Evolutionary conservation across 2,888 invertebrate genomes (phyloP).

Genomic region (Chamaedrilus cognettii): DNA sequence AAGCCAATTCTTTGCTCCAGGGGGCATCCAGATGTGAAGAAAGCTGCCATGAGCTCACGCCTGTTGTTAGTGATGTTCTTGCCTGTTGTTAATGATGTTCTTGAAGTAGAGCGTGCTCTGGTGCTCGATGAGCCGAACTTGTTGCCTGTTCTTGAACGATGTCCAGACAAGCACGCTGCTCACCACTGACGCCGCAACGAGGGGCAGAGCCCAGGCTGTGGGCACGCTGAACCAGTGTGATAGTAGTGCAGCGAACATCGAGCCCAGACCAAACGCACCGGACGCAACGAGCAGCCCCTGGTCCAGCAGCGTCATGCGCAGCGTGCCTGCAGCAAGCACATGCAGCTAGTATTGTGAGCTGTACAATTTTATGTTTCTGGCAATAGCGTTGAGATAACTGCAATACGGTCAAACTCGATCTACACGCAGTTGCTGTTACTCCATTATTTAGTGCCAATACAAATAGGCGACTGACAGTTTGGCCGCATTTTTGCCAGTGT

Average conservation of each 20-base stretch:
- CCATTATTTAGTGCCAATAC: too few relatives aligned
- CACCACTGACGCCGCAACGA: slow-evolving; percentile 43
- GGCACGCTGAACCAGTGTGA: slow-evolving; percentile 44
- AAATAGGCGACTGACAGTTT: too few relatives aligned
- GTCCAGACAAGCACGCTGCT: slow-evolving; percentile 44
- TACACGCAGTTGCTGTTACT: too few relatives aligned
- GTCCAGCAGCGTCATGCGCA: slow-evolving; percentile 48
- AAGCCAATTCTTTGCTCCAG: too few relatives aligned
- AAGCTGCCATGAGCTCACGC: too few relatives aligned
- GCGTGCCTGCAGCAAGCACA: slow-evolving; percentile 19
- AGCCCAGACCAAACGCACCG: slow-evolving; percentile 39
- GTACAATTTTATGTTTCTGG: too few relatives aligned
- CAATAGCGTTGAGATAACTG: too few relatives aligned
- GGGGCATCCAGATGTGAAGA: too few relatives aligned
- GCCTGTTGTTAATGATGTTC: slow-evolving; percentile 54
- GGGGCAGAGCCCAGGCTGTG: slow-evolving; percentile 46
- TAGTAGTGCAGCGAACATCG: slow-evolving; percentile 49
- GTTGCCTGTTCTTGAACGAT: slow-evolving; percentile 48
- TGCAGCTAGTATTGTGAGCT: too few relatives aligned
- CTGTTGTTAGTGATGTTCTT: too few relatives aligned
- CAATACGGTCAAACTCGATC: too few relatives aligned
- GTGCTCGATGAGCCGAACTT: slow-evolving; percentile 49
- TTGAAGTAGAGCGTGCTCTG: slow-evolving; percentile 53
- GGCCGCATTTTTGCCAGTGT: too few relatives aligned
- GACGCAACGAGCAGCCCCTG: slow-evolving; percentile 44